Evolutionary conservation across 2,797 vertebrate species (phyloP).

Genomic region (Gymnothorax reevesii): DNA sequence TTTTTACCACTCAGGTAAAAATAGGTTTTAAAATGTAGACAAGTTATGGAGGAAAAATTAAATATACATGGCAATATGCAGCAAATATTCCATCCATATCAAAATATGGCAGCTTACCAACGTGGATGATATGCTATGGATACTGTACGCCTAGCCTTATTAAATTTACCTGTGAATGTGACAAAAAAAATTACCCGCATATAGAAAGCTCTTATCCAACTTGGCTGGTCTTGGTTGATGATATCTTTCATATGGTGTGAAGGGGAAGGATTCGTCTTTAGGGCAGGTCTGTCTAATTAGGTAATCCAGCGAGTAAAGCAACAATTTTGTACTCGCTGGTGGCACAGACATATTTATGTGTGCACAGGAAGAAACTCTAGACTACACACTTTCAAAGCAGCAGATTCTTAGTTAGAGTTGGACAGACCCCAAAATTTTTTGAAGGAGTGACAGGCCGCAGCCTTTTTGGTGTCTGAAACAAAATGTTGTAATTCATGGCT

Average conservation of each 20-base stretch:
- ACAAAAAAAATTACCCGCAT: constrained; percentile 39
- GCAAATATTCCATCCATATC: background rate
- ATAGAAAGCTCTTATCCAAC: constrained; percentile 31
- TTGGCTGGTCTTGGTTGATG: constrained; percentile 31
- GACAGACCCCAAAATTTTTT: constrained; percentile 63
- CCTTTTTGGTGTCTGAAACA: constrained; percentile 23
- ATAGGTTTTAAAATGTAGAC: constrained; percentile 6
- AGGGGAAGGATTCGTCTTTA: constrained; percentile 34
- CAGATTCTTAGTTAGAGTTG: constrained; percentile 51
- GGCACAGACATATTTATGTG: constrained; percentile 56
- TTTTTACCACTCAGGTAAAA: constrained; percentile 44
- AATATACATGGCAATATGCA: background rate
- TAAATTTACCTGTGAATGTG: background rate
- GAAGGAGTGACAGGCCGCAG: constrained; percentile 51
- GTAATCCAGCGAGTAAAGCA: constrained; percentile 56
- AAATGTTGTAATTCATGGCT: constrained; percentile 1
- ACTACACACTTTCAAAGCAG: constrained; percentile 31
- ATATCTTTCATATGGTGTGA: constrained; percentile 61
- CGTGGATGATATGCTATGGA: background rate
- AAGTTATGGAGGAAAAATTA: background rate
- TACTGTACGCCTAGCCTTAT: background rate
- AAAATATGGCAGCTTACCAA: background rate
- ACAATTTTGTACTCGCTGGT: constrained; percentile 55
- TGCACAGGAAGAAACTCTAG: constrained; percentile 26
- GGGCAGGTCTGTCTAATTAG: constrained; percentile 49